phyloP scores from a whole-genome alignment of 2,797 vertebrate species.

The Amblyraja radiata region DNA sequence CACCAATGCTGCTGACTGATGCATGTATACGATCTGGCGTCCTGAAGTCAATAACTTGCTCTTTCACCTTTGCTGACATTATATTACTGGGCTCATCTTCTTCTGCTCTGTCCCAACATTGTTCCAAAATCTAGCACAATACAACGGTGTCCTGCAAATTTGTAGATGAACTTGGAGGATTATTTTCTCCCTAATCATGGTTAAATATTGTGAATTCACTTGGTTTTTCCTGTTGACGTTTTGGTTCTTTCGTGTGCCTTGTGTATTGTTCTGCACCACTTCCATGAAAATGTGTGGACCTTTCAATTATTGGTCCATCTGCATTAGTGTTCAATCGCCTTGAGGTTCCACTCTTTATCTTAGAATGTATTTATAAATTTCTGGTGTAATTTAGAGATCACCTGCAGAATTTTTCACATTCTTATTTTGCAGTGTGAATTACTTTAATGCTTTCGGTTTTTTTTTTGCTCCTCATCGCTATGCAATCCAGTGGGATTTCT shows the following conservation, averaged over 20 bases:
- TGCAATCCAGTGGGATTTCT: neutral
- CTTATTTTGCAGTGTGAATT: neutral
- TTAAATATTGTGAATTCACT: neutral
- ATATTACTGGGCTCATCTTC: too few species aligned
- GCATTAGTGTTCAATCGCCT: neutral
- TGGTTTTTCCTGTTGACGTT: neutral
- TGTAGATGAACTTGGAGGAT: too few species aligned
- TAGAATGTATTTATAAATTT: neutral
- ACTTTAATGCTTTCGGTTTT: neutral
- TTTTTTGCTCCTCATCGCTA: neutral
- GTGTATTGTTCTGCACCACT: too few species aligned
- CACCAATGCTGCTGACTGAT: too few species aligned
- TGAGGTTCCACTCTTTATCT: neutral
- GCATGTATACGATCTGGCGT: too few species aligned
- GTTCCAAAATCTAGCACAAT: too few species aligned
- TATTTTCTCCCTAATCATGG: neutral
- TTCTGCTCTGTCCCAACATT: too few species aligned
- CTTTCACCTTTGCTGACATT: too few species aligned
- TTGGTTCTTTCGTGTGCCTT: neutral
- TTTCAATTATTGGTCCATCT: neutral
- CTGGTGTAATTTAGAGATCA: neutral
- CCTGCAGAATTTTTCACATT: neutral
- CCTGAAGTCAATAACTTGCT: too few species aligned
- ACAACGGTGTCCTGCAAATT: too few species aligned
- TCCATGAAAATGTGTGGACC: neutral